Conservation (phyloP, 2,113 vertebrate species). For the Nibea coibor region DNA sequence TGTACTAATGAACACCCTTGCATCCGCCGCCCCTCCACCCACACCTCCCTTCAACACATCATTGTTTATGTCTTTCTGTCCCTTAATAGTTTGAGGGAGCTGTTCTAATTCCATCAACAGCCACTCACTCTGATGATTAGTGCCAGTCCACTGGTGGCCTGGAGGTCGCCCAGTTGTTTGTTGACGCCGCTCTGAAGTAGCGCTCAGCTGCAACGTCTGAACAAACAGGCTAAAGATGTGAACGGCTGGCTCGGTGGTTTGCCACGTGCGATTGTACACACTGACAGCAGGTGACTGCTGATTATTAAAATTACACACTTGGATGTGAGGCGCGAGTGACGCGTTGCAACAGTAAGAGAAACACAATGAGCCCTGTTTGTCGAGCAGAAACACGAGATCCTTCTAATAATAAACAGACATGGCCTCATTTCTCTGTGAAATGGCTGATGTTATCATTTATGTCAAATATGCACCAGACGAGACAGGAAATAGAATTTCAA, state of each 20-base stretch:
- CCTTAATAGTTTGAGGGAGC: slow-evolving; percentile 89
- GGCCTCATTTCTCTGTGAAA: slow-evolving; percentile 59
- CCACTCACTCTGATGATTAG: slow-evolving; percentile 83
- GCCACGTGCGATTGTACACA: slow-evolving; percentile 55
- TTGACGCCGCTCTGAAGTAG: slow-evolving; percentile 80
- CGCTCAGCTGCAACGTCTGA: slow-evolving; percentile 72
- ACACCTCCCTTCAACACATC: slow-evolving; percentile 69
- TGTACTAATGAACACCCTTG: slow-evolving; percentile 70
- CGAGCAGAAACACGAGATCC: slow-evolving; percentile 48
- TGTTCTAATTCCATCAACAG: slow-evolving; percentile 86
- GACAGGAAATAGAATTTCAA: slow-evolving; percentile 70
- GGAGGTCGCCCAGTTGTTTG: slow-evolving; percentile 76
- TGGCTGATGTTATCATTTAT: slow-evolving; percentile 72
- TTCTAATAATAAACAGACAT: slow-evolving; percentile 62
- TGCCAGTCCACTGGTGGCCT: slow-evolving; percentile 76
- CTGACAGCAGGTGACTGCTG: slow-evolving; percentile 68
- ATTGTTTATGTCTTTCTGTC: slow-evolving; percentile 87
- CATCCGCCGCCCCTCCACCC: slow-evolving; percentile 49
- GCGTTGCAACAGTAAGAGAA: slow-evolving; percentile 33
- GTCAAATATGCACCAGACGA: slow-evolving; percentile 62
- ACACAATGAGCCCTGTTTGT: slow-evolving; percentile 54
- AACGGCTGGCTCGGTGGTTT: slow-evolving; percentile 45
- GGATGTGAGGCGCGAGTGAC: slow-evolving; percentile 54
- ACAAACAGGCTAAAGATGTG: slow-evolving; percentile 44
- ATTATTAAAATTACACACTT: slow-evolving; percentile 70